A percentile compares a stretch with the other conserved stretches of the same genome.
These are phyloP conservation scores for Felis chaus DNA, from an alignment of 2,113 vertebrate genomes.

Conservation along the genomic window DNA sequence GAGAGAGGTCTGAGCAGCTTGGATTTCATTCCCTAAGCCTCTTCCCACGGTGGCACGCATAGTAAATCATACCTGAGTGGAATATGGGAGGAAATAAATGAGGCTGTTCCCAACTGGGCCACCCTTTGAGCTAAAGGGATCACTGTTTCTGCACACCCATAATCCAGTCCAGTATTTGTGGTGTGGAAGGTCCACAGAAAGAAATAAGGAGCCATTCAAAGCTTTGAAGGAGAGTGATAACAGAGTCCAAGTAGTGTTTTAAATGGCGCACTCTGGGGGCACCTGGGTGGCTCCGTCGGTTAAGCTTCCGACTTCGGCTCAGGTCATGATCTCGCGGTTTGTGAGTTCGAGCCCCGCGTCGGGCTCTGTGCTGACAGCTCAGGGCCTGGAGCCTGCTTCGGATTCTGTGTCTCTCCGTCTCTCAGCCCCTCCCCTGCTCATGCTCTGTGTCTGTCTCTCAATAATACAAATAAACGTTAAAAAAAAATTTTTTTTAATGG, in stretches of 20 bases:
- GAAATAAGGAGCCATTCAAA: constrained; percentile 2
- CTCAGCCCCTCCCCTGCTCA: too few relatives aligned
- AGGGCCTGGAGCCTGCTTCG: too few relatives aligned
- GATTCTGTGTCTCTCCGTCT: too few relatives aligned
- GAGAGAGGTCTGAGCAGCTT: background rate
- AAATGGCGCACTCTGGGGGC: background rate
- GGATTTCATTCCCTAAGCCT: background rate
- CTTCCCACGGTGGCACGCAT: background rate
- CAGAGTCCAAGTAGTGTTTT: background rate
- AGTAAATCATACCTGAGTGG: background rate
- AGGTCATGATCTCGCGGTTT: too few relatives aligned
- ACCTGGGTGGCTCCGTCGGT: too few relatives aligned
- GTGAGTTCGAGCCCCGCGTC: too few relatives aligned
- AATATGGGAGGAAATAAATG: background rate
- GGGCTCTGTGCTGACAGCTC: too few relatives aligned
- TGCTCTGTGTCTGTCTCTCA: too few relatives aligned
- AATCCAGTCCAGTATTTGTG: background rate
- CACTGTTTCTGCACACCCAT: background rate
- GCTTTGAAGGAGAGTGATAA: background rate
- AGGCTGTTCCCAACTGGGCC: background rate
- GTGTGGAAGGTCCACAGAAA: background rate
- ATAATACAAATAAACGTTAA: too few relatives aligned
- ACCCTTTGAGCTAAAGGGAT: background rate
- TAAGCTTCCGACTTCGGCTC: too few relatives aligned
- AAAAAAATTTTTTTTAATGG: background rate